Conservation (phyloP, 2,113 vertebrate species). For the Galbula dea region DNA sequence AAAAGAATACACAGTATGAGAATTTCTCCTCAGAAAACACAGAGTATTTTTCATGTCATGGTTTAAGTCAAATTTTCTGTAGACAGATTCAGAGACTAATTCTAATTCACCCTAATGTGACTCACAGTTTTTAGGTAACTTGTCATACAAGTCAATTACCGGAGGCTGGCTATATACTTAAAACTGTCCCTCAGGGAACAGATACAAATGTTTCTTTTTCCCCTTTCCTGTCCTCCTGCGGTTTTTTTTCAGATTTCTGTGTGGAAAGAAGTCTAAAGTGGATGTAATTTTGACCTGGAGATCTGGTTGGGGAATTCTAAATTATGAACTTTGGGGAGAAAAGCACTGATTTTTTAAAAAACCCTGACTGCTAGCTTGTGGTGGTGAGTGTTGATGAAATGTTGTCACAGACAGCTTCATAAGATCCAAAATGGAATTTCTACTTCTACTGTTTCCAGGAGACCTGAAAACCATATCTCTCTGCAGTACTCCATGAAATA, state of each 20-base stretch:
- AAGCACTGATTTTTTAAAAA: background rate
- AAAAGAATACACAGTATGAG: background rate
- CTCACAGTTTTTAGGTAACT: background rate
- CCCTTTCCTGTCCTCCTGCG: slow-evolving; percentile 36
- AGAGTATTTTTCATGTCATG: background rate
- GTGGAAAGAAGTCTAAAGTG: slow-evolving; percentile 35
- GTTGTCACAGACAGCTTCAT: background rate
- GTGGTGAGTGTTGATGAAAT: background rate
- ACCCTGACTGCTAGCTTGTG: background rate
- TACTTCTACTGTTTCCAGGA: background rate
- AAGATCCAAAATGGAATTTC: background rate
- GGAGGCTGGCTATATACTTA: background rate
- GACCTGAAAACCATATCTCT: background rate
- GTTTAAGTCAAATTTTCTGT: background rate
- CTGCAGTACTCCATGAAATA: background rate
- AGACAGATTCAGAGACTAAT: background rate
- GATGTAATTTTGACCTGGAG: background rate
- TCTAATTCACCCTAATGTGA: background rate
- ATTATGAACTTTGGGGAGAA: background rate
- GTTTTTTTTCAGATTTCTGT: slow-evolving; percentile 11
- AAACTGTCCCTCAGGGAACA: slow-evolving; percentile 9
- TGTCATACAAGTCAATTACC: background rate
- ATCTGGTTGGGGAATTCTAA: background rate
- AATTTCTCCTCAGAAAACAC: background rate
- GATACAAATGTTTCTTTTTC: slow-evolving; percentile 34